These are phyloP conservation scores for Sympetrum striolatum DNA, from an alignment of 2,888 invertebrate species.

Conservation along the genomic window DNA sequence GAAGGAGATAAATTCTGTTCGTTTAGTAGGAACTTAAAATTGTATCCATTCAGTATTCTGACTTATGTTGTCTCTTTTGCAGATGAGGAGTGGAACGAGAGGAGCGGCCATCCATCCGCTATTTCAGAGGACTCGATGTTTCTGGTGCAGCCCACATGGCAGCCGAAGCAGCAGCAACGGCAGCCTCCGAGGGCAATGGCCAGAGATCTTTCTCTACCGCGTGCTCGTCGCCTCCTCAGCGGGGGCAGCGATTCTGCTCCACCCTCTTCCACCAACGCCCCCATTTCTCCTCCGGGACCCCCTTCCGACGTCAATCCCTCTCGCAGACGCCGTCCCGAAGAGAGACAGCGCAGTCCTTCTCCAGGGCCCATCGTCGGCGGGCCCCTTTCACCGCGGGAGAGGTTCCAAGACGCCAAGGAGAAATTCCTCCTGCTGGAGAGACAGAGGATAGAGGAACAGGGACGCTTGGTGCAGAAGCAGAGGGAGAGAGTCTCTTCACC, in stretches of 20 bases:
- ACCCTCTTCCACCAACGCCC: conserved; percentile 55
- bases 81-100: conserved; percentile 79
- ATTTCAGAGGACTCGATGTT: conserved; percentile 61
- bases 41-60: not conserved
- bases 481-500: conserved; percentile 18
- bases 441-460: conserved; percentile 59
- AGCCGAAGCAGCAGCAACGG: conserved; percentile 44
- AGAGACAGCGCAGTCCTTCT: not conserved
- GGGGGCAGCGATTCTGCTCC: conserved; percentile 51
- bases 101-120: conserved; percentile 61
- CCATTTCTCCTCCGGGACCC: conserved; percentile 57
- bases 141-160: conserved; percentile 60
- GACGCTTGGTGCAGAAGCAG: conserved; percentile 10
- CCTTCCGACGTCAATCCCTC: conserved; percentile 32
- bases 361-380: conserved; percentile 50
- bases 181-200: not conserved
- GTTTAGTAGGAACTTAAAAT: too few species aligned
- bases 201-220: conserved; percentile 62
- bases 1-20: too few species aligned
- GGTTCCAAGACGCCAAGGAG: conserved; percentile 86
- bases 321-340: not conserved
- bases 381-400: conserved; percentile 71
- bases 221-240: conserved; percentile 56
- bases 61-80: conserved; percentile 57
- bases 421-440: conserved; percentile 82